A percentile compares a stretch with the other conserved stretches of the same genome.
These are phyloP conservation scores for Notolepis coatsorum DNA, from an alignment of 2,797 vertebrate species.

Conservation along the genomic window DNA sequence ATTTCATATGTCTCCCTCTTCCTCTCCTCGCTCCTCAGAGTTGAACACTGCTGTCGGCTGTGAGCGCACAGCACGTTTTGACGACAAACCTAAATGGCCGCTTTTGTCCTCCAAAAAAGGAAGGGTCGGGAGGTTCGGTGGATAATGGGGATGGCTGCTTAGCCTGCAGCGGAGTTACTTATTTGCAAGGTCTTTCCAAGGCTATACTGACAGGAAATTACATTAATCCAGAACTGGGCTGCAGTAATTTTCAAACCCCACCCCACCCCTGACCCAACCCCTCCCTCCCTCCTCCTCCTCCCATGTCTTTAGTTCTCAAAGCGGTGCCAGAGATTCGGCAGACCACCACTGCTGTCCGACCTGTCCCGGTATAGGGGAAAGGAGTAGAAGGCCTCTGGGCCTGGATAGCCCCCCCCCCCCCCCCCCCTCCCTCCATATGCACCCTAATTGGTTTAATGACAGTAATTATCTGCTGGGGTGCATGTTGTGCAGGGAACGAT, in stretches of 20 bases:
- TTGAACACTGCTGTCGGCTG: slow-evolving; percentile 38
- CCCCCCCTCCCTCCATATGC: slow-evolving; percentile 81
- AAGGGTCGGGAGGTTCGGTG: slow-evolving; percentile 38
- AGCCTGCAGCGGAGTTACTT: slow-evolving; percentile 66
- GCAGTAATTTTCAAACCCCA: slow-evolving; percentile 72
- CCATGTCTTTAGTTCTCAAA: slow-evolving; percentile 44
- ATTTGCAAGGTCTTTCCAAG: slow-evolving; percentile 71
- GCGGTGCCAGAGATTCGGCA: slow-evolving; percentile 60
- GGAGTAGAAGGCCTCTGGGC: slow-evolving; percentile 74
- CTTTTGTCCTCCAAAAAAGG: slow-evolving; percentile 28
- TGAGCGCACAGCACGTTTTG: slow-evolving; percentile 55
- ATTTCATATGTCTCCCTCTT: slow-evolving; percentile 40
- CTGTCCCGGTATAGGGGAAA: slow-evolving; percentile 63
- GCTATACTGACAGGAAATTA: slow-evolving; percentile 81
- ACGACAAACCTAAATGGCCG: slow-evolving; percentile 54
- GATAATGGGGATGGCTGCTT: slow-evolving; percentile 52
- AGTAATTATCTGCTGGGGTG: slow-evolving; percentile 86
- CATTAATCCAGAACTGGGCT: slow-evolving; percentile 76
- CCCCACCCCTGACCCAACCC: slow-evolving; percentile 47
- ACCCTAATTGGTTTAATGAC: slow-evolving; percentile 87
- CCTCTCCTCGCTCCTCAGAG: slow-evolving; percentile 51
- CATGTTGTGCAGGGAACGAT: slow-evolving; percentile 81
- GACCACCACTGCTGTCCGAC: slow-evolving; percentile 76
- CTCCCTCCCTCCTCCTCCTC: background rate
- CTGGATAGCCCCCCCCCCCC: slow-evolving; percentile 73